Base-by-base conservation (phyloP, 1,140 invertebrate species). In the Ostrea denselamellosa region DNA sequence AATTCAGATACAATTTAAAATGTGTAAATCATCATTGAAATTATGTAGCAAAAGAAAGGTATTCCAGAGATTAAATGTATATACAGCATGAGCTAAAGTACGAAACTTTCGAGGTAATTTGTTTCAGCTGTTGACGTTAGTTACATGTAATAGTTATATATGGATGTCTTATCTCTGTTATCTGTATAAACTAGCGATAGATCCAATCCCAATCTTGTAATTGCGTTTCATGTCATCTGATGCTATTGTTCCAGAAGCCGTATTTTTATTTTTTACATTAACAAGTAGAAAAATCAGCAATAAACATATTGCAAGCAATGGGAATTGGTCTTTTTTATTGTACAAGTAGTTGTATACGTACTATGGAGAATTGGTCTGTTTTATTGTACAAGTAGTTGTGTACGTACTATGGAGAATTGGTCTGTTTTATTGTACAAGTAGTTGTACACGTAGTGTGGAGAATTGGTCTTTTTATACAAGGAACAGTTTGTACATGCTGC, bases 221-320 rank as follows among this genome's bases (percentile, higher is more conserved):
- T 12, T 58, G 4, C 4, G 53, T n/a, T 62, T 17, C n/a, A 7
- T n/a, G 17, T n/a, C 56, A 17, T 19, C 56, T 62, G 56, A 62
- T 62, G 56, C 56, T 62, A 62, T 62, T 62, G 56, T 62, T 19
- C 17, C 56, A n/a, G 56, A 19, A 62, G 56, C 17, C 17, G n/a
- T 62, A 62, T 62, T 62, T 62, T 62, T 62, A 62, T 62, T 62
- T 62, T 62, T 19, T 62, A 62, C 56, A 62, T 19, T 62, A 62
- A 62, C 56, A 62, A 62, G 56, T 62, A 62, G 56, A 62, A 62
- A 58, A 62, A 62, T 62, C 56, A 17, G 56, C 56, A 62, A 62
- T 62, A 62, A 62, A 62, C 19, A 44, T n/a, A 62, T 62, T 62
- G 56, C 56, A 62, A 62, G 56, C 56, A 19, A 62, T 62, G 56